Evolutionary conservation across 2,797 vertebrate genomes (phyloP), one percentile per base, ranked within the genome.

Genomic region (Microchirus variegatus): DNA sequence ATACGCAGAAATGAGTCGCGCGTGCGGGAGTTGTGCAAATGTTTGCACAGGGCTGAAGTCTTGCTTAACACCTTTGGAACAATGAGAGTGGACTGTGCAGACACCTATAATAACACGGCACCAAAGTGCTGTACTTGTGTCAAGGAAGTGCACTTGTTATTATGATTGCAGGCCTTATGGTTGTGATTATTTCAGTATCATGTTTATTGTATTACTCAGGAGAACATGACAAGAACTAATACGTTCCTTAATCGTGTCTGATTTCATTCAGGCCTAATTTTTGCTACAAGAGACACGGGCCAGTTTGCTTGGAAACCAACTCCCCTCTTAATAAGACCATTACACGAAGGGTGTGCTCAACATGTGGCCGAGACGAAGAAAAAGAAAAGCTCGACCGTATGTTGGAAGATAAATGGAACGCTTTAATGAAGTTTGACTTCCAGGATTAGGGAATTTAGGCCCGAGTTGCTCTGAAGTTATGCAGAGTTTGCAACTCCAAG

Each of bases 391-490:
- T 56, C 49, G 64, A 80, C 31, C 40, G 55, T 59, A 56, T 16
- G 2, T 18, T 60, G 65, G 68, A 76, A 84, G 85, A 93, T 90
- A 88, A 91, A 91, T 86, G 73, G 68, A 71, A 80, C 7, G 53
- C 46, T 68, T 63, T 91, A 91, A 93, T 85, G 75, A 90, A 89
- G 86, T 91, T 90, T 90, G 92, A 93, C 91, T 91, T 75, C 70
- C 68, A 51, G 79, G 85, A 87, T 84, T 90, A 84, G 68, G 78
- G 73, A 85, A 82, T 79, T 82, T 85, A 75, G 80, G 84, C 70
- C 83, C 52, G 56, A 73, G 65, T 63, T 63, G 70, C 76, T 87
- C 68, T 82, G 80, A 91, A 87, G 86, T 84, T 88, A 80, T 89
- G 84, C 87, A 65, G 76, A 78, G 79, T 89, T 80, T 82, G 44